Evolutionary conservation across 1,140 invertebrate genomes (phyloP), one percentile per base, ranked within the genome.

Genomic region (Drosophila parabipectinata): DNA sequence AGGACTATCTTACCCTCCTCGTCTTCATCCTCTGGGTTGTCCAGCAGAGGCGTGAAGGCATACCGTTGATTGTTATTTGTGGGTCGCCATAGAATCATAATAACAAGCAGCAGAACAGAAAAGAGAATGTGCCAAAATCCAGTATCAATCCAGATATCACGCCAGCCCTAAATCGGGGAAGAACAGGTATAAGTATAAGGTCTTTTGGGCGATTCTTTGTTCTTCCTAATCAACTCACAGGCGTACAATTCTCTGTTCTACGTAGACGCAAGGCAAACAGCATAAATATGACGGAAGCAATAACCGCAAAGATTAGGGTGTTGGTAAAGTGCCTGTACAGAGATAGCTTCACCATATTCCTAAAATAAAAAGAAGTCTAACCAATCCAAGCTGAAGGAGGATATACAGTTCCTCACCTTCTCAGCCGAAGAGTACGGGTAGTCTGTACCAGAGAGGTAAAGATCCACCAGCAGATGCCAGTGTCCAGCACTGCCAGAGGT

Each of bases 21-120:
- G 64, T 96, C 95, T 73, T 96, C 96, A 90, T 97, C 97, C 53
- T 96, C 96, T 9, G 95, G 94, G 90, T 96, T 95, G 93, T 98
- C 97, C 6, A 98, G 92, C 18, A 99, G 93, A 44, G 97, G 97
- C 7, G 97, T 97, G 93, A 98, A 98, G 3, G 98, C 97, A 93
- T 98, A 98, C 87, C 97, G 94, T 92, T 98, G 98, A 93, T 98
- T 98, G 91, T 98, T 99, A 88, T 97, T 97, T 3, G 97, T 97
- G 4, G 98, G 98, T 72, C 98, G 92, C 97, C 97, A 99, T 32
- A 99, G 93, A 67, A 99, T 94, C 96, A 98, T 98, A 69, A 99
- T 98, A 10, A 97, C 96, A 37, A 97, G 92, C 18, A 99, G 93
- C 59, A 99, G 94, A 47, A 96, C 93, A 15, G 96, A 97, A 92